These are phyloP conservation scores for Cromileptes altivelis DNA, from an alignment of 2,113 vertebrate genomes.

Conservation along the genomic window DNA sequence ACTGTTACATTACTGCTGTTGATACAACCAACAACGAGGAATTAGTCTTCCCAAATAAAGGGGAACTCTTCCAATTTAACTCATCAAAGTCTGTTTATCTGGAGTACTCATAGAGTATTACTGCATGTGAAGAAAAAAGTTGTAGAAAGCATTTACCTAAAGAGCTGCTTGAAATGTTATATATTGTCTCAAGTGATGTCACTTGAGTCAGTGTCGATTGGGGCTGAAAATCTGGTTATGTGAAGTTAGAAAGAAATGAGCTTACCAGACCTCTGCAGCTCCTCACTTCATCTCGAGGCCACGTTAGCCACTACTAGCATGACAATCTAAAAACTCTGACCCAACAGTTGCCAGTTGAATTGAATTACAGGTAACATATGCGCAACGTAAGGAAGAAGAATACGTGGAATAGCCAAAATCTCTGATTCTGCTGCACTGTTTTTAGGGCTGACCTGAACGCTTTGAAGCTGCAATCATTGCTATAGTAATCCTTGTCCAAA, in stretches of 20 bases:
- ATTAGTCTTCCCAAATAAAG: neutral
- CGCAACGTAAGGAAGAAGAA: neutral
- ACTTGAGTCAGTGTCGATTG: neutral
- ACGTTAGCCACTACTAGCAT: neutral
- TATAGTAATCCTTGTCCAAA: too few relatives aligned
- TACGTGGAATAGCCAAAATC: neutral
- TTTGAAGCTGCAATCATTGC: too few relatives aligned
- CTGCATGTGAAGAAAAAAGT: neutral
- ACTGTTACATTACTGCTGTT: neutral
- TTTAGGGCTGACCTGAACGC: too few relatives aligned
- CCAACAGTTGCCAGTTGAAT: neutral
- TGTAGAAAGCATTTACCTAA: neutral
- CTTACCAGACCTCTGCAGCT: neutral
- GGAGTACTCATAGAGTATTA: too few relatives aligned
- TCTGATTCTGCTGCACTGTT: neutral
- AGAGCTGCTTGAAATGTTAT: neutral
- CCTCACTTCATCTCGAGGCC: neutral
- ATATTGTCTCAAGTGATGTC: neutral
- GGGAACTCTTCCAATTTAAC: neutral
- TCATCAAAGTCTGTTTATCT: conserved; percentile 14
- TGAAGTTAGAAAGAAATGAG: neutral
- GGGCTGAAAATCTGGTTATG: neutral
- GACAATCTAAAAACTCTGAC: neutral
- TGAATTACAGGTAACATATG: neutral
- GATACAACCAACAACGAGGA: neutral